Base-by-base conservation (phyloP, 2,797 vertebrate species). In the Cuculus canorus region DNA sequence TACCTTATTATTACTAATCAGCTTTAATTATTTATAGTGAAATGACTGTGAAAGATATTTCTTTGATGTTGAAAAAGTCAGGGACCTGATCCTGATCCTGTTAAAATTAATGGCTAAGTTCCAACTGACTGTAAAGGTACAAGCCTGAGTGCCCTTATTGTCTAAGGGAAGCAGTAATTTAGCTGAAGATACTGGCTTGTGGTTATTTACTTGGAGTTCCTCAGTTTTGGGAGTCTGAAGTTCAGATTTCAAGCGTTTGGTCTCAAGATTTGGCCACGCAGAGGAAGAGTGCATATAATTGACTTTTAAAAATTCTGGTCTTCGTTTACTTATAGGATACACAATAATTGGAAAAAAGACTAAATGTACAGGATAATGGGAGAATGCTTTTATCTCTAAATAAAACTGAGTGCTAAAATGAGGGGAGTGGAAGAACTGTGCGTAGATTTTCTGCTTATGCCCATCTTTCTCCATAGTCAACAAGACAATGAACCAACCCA, bases 1-100 rank as follows among this genome's bases (percentile, higher is more conserved):
- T 93, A 83, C 76, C 83, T 95, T 97, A 95, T 97, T 97, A 96
- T 96, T 97, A 95, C 95, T 97, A 97, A 96, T 97, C 90, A 97
- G n/a, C 87, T 97, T 87, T 95, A 95, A 96, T 97, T 95, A 97
- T 96, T 97, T 96, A 96, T 82, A 89, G 82, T 68, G 93, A 90
- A 94, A 91, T 80, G 43, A 92, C 81, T 95, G 79, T 88, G 71
- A 92, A 89, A 43, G 85, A 76, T 92, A 71, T 92, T 82, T 93
- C 94, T 92, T 92, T 95, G 87, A 93, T 94, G 84, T 82, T 15
- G 0, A 43, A 79, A 75, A 87, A 86, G 71, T 95, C 92, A 90
- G 78, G 82, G 86, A 71, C 71, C 90, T 78, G 92, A 94, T 95
- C 84, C 92, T 85, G 87, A 77, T 88, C 66, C 64, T 79, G 30